Evolutionary conservation across 1,140 invertebrate genomes (phyloP).

Genomic region (Tribolium madens): DNA sequence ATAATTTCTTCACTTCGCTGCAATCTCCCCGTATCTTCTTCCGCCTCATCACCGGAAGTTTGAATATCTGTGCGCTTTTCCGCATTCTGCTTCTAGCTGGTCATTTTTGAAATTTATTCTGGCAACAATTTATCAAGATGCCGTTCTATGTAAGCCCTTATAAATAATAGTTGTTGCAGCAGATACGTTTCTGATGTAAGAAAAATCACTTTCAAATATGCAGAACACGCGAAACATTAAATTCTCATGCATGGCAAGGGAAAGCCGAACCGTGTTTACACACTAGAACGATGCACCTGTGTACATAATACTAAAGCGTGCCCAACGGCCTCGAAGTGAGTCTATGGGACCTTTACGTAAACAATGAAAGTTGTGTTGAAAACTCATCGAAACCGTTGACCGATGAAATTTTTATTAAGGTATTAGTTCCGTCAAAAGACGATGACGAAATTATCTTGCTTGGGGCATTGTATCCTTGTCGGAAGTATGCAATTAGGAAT

Average conservation of each 20-base stretch:
- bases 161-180: neutral
- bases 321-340: conserved; percentile 20
- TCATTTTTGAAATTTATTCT: neutral
- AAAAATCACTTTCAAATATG: conserved; percentile 21
- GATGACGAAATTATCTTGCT: neutral
- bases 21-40: conserved; percentile 17
- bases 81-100: conserved; percentile 14
- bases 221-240: conserved; percentile 25
- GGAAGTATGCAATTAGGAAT: conserved; percentile 37
- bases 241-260: conserved; percentile 20
- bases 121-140: neutral
- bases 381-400: conserved; percentile 12
- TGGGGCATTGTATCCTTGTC: conserved; percentile 17
- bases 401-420: conserved; percentile 20
- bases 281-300: conserved; percentile 34
- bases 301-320: conserved; percentile 35
- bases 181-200: neutral
- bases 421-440: conserved; percentile 9
- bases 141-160: neutral
- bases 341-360: conserved; percentile 24
- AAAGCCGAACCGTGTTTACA: conserved; percentile 36
- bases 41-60: conserved; percentile 13
- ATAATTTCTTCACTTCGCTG: neutral
- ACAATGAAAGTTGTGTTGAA: conserved; percentile 2
- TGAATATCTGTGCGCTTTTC: conserved; percentile 10